A percentile compares a stretch with the other conserved stretches of the same genome.
Evolutionary conservation across 1,140 invertebrate genomes (phyloP).

Genomic region (Panagrolaimus sp.): DNA sequence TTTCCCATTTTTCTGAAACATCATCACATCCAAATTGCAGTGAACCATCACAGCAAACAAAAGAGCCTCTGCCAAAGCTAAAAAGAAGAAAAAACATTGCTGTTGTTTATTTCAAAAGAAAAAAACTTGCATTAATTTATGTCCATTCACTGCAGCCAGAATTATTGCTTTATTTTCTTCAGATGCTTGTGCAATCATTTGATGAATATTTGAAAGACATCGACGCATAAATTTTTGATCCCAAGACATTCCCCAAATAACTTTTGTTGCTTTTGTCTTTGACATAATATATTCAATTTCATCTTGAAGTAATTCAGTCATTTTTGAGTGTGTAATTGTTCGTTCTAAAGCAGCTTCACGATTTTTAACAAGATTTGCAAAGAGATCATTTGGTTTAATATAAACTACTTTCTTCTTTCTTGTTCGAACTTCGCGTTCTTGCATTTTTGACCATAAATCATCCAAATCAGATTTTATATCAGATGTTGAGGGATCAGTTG

Average conservation of each 20-base stretch:
- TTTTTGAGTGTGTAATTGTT: conserved; percentile 16
- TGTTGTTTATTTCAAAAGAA: not conserved
- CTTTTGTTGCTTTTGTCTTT: conserved; percentile 33
- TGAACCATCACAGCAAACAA: conserved; percentile 44
- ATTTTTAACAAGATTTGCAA: conserved; percentile 24
- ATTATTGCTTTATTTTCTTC: conserved; percentile 23
- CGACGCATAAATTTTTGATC: conserved; percentile 43
- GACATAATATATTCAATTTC: conserved; percentile 30
- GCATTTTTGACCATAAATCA: conserved; percentile 32
- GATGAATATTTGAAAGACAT: conserved; percentile 37
- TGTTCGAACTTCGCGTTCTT: conserved; percentile 22
- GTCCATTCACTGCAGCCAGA: conserved; percentile 29
- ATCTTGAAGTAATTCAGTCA: conserved; percentile 31
- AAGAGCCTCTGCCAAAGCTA: conserved; percentile 45
- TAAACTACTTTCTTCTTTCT: conserved; percentile 11
- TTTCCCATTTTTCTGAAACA: conserved; percentile 39
- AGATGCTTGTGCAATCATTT: conserved; percentile 29
- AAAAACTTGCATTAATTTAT: conserved; percentile 33
- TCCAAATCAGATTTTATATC: conserved; percentile 18
- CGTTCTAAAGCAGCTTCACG: conserved; percentile 28
- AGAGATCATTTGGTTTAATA: conserved; percentile 13
- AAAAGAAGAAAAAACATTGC: conserved; percentile 19
- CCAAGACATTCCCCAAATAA: conserved; percentile 40
- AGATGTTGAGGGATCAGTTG: not conserved
- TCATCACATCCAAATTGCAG: conserved; percentile 47